A percentile compares a stretch with the other conserved stretches of the same genome.
Conservation (phyloP, 53 echinoderm and acorn worm species). For the Zoroaster sp. region DNA sequence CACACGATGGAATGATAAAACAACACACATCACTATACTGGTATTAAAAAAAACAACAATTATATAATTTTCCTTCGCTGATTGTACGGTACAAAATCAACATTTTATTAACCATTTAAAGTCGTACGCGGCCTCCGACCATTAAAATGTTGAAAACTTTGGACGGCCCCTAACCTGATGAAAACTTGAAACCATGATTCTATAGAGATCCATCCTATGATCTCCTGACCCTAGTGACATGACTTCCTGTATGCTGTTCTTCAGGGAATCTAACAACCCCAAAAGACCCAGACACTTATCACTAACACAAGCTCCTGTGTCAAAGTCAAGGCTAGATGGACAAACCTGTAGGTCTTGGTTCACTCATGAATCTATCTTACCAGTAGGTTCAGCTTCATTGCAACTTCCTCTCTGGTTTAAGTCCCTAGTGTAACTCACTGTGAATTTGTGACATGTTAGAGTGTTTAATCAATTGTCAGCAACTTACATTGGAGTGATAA, state of each 20-base stretch:
- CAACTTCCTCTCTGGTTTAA: neutral
- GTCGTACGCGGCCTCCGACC: no score
- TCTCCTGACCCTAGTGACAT: neutral
- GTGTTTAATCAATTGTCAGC: conserved; percentile 29
- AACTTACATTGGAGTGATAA: neutral
- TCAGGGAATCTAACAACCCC: neutral
- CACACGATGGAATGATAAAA: no score
- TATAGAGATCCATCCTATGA: neutral
- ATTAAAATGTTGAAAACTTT: no score
- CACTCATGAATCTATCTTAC: neutral
- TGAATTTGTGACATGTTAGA: neutral
- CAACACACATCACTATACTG: no score
- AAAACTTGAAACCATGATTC: no score
- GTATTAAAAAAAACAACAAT: no score
- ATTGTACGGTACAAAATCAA: no score
- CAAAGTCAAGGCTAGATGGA: neutral
- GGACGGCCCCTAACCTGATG: no score
- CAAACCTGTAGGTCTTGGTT: neutral
- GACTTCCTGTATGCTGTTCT: neutral
- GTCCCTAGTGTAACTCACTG: neutral
- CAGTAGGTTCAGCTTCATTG: neutral
- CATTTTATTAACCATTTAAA: no score
- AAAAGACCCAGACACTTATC: neutral
- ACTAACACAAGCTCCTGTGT: neutral
- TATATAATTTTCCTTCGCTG: no score